phyloP scores from a whole-genome alignment of 2,888 invertebrate species.

The Meteorus colon region DNA sequence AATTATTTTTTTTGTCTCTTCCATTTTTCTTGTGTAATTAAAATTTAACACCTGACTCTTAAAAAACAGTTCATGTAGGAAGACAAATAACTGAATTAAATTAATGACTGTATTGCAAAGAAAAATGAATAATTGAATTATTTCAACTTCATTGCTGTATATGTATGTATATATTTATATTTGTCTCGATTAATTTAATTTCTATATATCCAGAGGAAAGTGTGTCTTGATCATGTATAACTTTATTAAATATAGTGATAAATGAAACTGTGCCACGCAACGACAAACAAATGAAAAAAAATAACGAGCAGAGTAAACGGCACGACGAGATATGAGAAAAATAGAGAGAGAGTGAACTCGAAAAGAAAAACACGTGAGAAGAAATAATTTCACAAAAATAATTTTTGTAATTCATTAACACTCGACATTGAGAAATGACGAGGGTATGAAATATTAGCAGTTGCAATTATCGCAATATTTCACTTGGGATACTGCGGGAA shows the following conservation, averaged over 20 bases:
- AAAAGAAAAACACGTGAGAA: constrained; percentile 5
- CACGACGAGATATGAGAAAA: neutral
- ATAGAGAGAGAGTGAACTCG: neutral
- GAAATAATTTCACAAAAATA: neutral
- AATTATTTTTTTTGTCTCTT: neutral
- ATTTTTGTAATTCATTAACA: neutral
- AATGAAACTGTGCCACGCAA: constrained; percentile 3
- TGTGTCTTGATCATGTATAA: constrained; percentile 26
- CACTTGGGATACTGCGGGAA: neutral
- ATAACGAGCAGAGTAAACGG: constrained; percentile 10
- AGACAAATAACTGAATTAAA: constrained; percentile 23
- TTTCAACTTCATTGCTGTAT: neutral
- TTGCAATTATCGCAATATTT: neutral
- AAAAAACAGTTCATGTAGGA: neutral
- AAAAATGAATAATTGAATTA: neutral
- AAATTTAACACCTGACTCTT: neutral
- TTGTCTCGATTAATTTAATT: neutral
- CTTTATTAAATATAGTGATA: constrained; percentile 2
- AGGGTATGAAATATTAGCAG: neutral
- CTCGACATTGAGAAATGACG: constrained; percentile 1
- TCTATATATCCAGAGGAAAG: constrained; percentile 1
- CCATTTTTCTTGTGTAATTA: neutral
- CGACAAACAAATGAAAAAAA: neutral
- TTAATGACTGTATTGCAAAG: neutral
- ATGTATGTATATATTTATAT: constrained; percentile 1